Conservation (phyloP, 37 sponge, comb jelly and placozoan genomes). For the Chondrilla cf. caribensis region DNA sequence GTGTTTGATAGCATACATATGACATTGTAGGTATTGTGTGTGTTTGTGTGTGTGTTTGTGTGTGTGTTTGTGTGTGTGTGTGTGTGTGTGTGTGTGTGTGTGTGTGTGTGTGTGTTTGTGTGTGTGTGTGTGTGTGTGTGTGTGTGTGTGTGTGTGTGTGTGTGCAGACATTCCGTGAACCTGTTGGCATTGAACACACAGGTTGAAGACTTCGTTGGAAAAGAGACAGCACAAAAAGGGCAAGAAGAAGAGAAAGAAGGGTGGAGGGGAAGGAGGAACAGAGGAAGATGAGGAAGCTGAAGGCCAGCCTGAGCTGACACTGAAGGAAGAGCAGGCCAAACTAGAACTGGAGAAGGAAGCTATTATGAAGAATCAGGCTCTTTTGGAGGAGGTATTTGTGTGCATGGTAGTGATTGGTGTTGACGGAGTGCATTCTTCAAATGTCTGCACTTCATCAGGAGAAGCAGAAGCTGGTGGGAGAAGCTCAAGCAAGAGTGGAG, state of each 20-base stretch:
- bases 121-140: too few species aligned
- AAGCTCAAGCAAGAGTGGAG: conserved; percentile 53
- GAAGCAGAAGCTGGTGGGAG: conserved; percentile 54
- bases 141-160: too few species aligned
- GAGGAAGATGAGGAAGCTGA: conserved; percentile 40
- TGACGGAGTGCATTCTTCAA: neutral
- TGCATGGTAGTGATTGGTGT: neutral
- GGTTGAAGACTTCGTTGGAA: conserved; percentile 67
- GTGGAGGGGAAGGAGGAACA: conserved; percentile 4
- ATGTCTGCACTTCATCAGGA: conserved; percentile 43
- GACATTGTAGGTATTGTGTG: too few species aligned
- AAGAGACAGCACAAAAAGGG: conserved; percentile 48
- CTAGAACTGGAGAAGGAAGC: conserved; percentile 78
- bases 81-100: too few species aligned
- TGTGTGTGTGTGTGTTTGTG: too few species aligned
- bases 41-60: too few species aligned
- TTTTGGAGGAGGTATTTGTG: conserved; percentile 78
- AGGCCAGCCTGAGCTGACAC: conserved; percentile 25
- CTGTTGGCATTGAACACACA: too few species aligned
- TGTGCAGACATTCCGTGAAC: neutral
- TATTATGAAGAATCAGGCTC: conserved; percentile 73
- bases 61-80: too few species aligned
- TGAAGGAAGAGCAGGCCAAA: conserved; percentile 50
- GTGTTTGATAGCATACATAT: too few species aligned
- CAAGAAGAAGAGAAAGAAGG: conserved; percentile 18